Conservation (phyloP, 92 coral and sea anemone species). For the Zoanthus solanderi region DNA sequence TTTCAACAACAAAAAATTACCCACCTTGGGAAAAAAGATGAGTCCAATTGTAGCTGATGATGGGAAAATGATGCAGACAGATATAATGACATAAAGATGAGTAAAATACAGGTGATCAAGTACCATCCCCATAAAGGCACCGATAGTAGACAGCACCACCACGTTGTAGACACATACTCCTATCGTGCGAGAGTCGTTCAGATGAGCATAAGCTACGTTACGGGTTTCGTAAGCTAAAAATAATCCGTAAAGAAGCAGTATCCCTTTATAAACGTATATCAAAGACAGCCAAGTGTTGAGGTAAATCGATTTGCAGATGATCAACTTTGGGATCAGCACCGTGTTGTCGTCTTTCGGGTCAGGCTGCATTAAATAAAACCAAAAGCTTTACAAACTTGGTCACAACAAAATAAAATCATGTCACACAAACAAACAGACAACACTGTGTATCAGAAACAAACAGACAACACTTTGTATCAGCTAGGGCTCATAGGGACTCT, state of each 20-base stretch:
- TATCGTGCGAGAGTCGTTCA: conserved; percentile 94
- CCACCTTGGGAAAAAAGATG: conserved; percentile 94
- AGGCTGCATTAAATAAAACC: conserved; percentile 49
- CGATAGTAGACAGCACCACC: conserved; percentile 84
- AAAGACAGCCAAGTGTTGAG: conserved; percentile 79
- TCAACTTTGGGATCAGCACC: conserved; percentile 52
- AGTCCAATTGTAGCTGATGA: conserved; percentile 85
- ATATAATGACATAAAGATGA: conserved; percentile 76
- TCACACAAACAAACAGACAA: background rate
- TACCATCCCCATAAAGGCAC: conserved; percentile 80
- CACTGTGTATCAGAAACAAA: too few species aligned
- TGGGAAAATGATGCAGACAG: conserved; percentile 89
- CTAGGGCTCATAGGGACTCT: too few species aligned
- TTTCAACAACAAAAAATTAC: too few species aligned
- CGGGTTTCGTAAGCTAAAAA: conserved; percentile 97
- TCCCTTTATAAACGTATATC: conserved; percentile 87
- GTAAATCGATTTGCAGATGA: conserved; percentile 68
- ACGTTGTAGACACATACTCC: conserved; percentile 98
- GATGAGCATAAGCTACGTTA: conserved; percentile 91
- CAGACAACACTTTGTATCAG: too few species aligned
- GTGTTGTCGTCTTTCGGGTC: conserved; percentile 48
- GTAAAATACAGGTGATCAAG: conserved; percentile 66
- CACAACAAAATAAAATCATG: too few species aligned
- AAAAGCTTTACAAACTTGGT: background rate
- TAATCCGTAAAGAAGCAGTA: conserved; percentile 88